Conservation (phyloP, 2,888 invertebrate species). For the Philaethria dido region DNA sequence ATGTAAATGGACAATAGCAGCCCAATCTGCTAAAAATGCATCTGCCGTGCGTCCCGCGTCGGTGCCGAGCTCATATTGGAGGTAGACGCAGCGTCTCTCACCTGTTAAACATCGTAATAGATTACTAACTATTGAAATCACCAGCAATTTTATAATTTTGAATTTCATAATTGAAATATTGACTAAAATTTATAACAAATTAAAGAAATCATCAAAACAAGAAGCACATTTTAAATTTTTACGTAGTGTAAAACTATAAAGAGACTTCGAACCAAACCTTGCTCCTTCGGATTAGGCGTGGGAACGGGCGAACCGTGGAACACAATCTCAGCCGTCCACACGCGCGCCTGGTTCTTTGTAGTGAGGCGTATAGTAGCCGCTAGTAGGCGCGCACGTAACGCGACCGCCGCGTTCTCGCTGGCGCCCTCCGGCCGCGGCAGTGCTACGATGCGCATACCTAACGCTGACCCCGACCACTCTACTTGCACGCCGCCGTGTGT, state of each 20-base stretch:
- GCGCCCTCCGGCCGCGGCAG: constrained; percentile 87
- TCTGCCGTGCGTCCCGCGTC: constrained; percentile 94
- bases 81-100: constrained; percentile 93
- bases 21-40: constrained; percentile 95
- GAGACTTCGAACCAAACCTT: constrained; percentile 84
- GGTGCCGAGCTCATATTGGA: constrained; percentile 95
- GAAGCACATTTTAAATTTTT: no score
- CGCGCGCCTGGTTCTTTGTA: constrained; percentile 89
- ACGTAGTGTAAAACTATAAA: background rate
- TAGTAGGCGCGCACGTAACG: constrained; percentile 90
- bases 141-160: no score
- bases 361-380: constrained; percentile 93
- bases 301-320: constrained; percentile 92
- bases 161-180: no score
- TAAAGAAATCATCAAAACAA: no score
- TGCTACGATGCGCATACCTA: constrained; percentile 90
- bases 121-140: no score
- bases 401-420: constrained; percentile 84
- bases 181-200: no score
- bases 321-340: constrained; percentile 96
- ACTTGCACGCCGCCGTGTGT: constrained; percentile 96
- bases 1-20: constrained; percentile 95
- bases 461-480: constrained; percentile 94
- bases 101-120: no score
- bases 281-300: constrained; percentile 92